Percentiles rank a stretch among this genome's conserved stretches.
Evolutionary conservation across 2,888 invertebrate genomes (phyloP).

Genomic region (Lacanobia oleracea): DNA sequence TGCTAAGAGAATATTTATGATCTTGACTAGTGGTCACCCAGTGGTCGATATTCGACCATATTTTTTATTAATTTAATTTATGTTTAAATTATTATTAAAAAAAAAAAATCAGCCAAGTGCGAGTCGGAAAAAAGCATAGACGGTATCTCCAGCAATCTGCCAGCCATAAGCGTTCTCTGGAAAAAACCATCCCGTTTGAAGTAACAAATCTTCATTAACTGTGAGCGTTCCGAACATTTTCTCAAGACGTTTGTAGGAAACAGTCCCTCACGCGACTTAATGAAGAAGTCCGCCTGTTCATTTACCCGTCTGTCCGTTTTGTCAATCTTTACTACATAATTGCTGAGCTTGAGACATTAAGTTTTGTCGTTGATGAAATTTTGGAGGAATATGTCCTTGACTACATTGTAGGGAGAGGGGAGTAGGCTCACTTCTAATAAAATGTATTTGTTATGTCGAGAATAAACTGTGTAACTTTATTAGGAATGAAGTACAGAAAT

Average conservation of each 20-base stretch:
- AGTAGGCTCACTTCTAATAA: background rate
- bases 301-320: slow-evolving; percentile 33
- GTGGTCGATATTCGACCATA: too few relatives aligned
- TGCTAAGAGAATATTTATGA: too few relatives aligned
- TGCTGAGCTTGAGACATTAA: background rate
- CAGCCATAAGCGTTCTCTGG: background rate
- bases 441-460: background rate
- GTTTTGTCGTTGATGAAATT: slow-evolving; percentile 28
- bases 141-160: slow-evolving; percentile 5
- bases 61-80: too few relatives aligned
- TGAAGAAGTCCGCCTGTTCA: slow-evolving; percentile 37
- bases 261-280: slow-evolving; percentile 30
- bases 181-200: slow-evolving; percentile 30
- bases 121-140: too few relatives aligned
- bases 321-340: slow-evolving; percentile 31
- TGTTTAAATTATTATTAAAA: too few relatives aligned
- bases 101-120: background rate
- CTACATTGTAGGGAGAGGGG: background rate
- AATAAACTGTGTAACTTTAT: background rate
- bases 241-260: slow-evolving; percentile 23
- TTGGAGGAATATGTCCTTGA: background rate
- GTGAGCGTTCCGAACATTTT: slow-evolving; percentile 22
- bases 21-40: too few relatives aligned
- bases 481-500: background rate
- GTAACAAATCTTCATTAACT: slow-evolving; percentile 55